A percentile compares a stretch with the other conserved stretches of the same genome.
Evolutionary conservation across 2,797 vertebrate species (phyloP).

Genomic region (Thripadectes ignobilis): DNA sequence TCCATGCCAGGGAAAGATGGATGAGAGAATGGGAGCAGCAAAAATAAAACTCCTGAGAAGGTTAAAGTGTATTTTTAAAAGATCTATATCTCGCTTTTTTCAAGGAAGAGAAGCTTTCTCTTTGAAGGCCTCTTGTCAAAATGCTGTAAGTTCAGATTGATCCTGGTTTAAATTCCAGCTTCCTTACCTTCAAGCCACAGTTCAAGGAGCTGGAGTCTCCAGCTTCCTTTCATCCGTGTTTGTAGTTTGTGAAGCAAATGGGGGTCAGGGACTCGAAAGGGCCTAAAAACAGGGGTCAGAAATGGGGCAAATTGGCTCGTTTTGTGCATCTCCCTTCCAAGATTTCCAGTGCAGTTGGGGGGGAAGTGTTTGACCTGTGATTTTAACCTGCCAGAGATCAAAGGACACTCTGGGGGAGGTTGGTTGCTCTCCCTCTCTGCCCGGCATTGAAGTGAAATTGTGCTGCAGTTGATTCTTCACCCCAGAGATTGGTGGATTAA

Average conservation of each 20-base stretch:
- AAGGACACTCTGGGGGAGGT: background rate
- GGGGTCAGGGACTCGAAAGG: background rate
- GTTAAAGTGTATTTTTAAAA: background rate
- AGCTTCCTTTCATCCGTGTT: background rate
- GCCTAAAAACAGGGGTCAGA: background rate
- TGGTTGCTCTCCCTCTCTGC: background rate
- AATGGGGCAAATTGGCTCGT: background rate
- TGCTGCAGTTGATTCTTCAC: conserved; percentile 9
- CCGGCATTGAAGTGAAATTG: background rate
- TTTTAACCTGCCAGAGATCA: conserved; percentile 4
- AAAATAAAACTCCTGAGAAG: background rate
- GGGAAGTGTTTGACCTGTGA: background rate
- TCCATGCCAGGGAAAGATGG: accelerated
- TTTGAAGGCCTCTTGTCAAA: conserved; percentile 42
- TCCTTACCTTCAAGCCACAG: background rate
- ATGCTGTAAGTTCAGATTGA: background rate
- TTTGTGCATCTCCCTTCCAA: background rate
- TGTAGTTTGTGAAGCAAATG: background rate
- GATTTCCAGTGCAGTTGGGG: background rate
- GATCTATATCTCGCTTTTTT: background rate
- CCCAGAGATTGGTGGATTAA: conserved; percentile 15
- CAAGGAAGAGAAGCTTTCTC: background rate
- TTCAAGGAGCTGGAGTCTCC: background rate
- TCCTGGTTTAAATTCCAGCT: background rate
- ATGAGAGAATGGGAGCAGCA: background rate